phyloP scores from a whole-genome alignment of 2,113 vertebrate species.

The Istiophorus platypterus region DNA sequence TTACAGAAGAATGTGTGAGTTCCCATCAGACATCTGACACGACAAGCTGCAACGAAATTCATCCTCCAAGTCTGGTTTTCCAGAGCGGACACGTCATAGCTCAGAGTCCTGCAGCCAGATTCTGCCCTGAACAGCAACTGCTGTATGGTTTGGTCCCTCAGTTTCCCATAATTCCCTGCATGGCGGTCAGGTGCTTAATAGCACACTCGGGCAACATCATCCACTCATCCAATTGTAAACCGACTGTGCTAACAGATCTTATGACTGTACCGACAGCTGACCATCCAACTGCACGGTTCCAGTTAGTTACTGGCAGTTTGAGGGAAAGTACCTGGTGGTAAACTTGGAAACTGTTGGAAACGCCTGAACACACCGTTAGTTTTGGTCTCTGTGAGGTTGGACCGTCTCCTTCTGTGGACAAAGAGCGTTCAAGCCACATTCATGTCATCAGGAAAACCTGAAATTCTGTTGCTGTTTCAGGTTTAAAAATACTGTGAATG shows the following conservation, averaged over 20 bases:
- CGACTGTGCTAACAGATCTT: no score
- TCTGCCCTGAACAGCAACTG: not conserved
- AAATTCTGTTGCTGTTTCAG: no score
- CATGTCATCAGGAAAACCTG: no score
- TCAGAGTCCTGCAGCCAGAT: not conserved
- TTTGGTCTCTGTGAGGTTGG: not conserved
- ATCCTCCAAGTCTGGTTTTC: not conserved
- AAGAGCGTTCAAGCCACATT: no score
- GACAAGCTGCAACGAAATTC: not conserved
- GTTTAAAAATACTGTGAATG: no score
- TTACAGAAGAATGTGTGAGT: not conserved
- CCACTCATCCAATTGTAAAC: no score
- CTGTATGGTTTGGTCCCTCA: conserved; percentile 4
- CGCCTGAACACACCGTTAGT: not conserved
- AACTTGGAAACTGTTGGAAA: no score
- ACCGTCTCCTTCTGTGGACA: no score
- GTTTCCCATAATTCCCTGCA: conserved; percentile 1
- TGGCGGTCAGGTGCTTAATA: no score
- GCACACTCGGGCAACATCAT: no score
- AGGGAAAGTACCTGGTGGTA: no score
- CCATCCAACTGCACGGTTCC: not conserved
- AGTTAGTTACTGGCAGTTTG: not conserved
- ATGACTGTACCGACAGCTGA: no score
- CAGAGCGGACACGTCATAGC: not conserved
- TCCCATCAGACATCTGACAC: conserved; percentile 15